phyloP scores from a whole-genome alignment of 2,797 vertebrate species.

The Anguilla anguilla region DNA sequence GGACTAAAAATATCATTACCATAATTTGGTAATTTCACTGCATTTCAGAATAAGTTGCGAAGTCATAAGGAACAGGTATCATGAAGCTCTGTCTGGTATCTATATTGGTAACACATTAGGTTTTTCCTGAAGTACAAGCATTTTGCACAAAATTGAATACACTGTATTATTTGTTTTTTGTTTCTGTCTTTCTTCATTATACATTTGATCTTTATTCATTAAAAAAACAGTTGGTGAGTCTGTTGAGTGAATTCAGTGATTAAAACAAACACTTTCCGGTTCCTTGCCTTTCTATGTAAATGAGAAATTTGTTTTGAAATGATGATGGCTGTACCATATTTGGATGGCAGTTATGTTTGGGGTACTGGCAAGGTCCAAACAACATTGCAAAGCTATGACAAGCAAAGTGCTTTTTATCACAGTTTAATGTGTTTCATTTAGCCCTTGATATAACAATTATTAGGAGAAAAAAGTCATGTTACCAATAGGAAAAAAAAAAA shows the following conservation, averaged over 20 bases:
- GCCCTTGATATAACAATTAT: background rate
- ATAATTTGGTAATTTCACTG: background rate
- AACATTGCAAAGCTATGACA: background rate
- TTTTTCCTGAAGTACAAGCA: conserved; percentile 27
- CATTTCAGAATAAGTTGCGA: background rate
- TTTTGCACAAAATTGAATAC: conserved; percentile 16
- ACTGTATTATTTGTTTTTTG: background rate
- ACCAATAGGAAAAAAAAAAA: background rate
- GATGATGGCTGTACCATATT: background rate
- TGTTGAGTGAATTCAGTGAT: conserved; percentile 6
- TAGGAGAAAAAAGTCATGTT: background rate
- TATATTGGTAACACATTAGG: conserved; percentile 27
- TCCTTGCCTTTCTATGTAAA: conserved; percentile 9
- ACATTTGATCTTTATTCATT: background rate
- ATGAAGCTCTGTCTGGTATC: background rate
- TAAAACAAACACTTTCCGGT: background rate
- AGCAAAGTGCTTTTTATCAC: conserved; percentile 12
- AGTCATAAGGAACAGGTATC: background rate
- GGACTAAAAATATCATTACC: background rate
- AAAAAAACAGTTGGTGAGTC: background rate
- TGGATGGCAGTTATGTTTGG: background rate
- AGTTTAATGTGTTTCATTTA: background rate
- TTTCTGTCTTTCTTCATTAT: background rate
- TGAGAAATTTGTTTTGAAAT: conserved; percentile 8
- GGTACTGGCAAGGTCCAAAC: background rate